Percentiles rank a stretch among this genome's conserved stretches.
phyloP scores from a whole-genome alignment of 2,113 vertebrate species.

The Entelurus aequoreus region DNA sequence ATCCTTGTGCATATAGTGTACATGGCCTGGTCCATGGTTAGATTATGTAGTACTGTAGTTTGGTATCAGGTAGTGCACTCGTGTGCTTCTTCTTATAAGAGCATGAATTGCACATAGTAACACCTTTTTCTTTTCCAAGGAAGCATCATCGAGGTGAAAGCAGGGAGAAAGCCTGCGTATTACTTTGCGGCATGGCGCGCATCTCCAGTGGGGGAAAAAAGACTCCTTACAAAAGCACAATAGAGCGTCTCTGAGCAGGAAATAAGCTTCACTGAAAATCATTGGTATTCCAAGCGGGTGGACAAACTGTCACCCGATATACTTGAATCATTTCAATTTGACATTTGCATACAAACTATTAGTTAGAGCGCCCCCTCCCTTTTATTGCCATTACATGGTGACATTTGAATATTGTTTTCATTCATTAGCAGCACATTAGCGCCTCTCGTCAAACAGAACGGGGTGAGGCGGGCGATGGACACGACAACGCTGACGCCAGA shows the following conservation, averaged over 20 bases:
- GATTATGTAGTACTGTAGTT: too few species aligned
- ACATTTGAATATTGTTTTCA: constrained; percentile 74
- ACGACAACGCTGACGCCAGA: too few species aligned
- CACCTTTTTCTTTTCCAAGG: constrained; percentile 14
- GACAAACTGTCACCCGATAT: constrained; percentile 63
- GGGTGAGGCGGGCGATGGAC: too few species aligned
- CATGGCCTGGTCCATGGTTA: too few species aligned
- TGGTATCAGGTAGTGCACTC: too few species aligned
- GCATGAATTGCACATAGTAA: background rate
- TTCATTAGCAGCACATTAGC: constrained; percentile 69
- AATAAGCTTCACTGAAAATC: constrained; percentile 31
- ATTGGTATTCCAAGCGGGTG: constrained; percentile 59
- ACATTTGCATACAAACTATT: constrained; percentile 72
- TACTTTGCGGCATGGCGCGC: constrained; percentile 48
- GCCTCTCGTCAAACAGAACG: constrained; percentile 41
- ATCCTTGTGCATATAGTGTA: too few species aligned
- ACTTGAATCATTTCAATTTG: constrained; percentile 77
- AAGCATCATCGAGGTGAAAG: constrained; percentile 40
- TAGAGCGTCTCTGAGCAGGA: constrained; percentile 56
- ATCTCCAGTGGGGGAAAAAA: constrained; percentile 43
- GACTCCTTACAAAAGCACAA: constrained; percentile 56
- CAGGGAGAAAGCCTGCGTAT: constrained; percentile 56
- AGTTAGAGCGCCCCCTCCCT: constrained; percentile 22
- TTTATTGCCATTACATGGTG: constrained; percentile 63
- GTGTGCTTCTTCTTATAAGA: background rate